Base-by-base conservation (phyloP, 2,113 vertebrate genomes). In the Mirza zaza region DNA sequence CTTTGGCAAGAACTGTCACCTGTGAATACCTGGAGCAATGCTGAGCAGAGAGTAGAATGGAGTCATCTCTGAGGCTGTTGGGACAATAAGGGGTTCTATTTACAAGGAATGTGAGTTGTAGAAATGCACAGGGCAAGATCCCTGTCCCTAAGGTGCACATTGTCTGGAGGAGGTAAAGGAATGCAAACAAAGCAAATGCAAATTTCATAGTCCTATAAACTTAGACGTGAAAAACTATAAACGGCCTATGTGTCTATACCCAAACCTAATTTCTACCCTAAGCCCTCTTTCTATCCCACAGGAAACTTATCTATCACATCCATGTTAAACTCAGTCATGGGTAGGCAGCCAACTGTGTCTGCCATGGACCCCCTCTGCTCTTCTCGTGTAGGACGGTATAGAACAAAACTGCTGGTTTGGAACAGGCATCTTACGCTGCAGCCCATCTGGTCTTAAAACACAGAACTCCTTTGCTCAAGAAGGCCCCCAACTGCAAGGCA, bases 331-430 rank as follows among this genome's bases (percentile, higher is more conserved):
- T 80, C 21, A 21, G 55, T 21, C 20, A 32, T 20, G 15, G 17
- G 50, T 4, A 36, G 29, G 15, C 65, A n/a, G 70, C 50, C 70
- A 34, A 7, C 36, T 15, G 17, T 17, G 25, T 32, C 45, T 36
- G 23, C 55, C 45, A n/a, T 5, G 34, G 18, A 52, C 29, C 39
- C 39, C 32, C 55, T 76, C 91, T 57, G 36, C 15, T 52, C 42
- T 68, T 17, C 9, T 7, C 48, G 39, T 6, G 13, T 29, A 50
- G 63, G 50, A 68, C 0, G 1, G 7, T 2, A 4, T 1, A 63
- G 92, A 70, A n/a, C 25, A 67, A 59, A 81, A 65, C 65, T 67
- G 76, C 18, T 48, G 36, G 21, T 50, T 77, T 48, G 55, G 45
- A 84, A 20, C 39, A 32, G 42, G n/a, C 63, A 36, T 36, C 76